Percentiles rank a stretch among this genome's conserved stretches.
phyloP scores from a whole-genome alignment of 2,113 vertebrate genomes.

The Ceyx margarethae region DNA sequence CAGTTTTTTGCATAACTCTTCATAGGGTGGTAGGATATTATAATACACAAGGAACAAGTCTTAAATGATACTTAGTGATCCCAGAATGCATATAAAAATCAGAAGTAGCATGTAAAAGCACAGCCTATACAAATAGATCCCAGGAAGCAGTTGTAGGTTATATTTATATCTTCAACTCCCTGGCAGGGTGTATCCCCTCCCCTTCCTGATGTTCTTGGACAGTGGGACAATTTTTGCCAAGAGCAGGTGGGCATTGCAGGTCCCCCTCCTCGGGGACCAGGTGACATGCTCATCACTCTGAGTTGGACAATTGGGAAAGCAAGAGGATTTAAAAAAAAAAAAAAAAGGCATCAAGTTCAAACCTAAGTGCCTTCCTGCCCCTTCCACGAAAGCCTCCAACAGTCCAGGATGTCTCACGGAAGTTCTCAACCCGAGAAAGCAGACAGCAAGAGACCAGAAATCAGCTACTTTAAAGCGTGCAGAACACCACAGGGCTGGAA shows the following conservation, averaged over 20 bases:
- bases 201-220: background rate
- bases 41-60: background rate
- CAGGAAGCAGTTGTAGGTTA: background rate
- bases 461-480: background rate
- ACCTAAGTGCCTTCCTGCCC: background rate
- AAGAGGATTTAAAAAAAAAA: background rate
- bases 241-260: rapidly evolving
- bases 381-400: background rate
- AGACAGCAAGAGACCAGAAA: background rate
- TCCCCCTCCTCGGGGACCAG: background rate
- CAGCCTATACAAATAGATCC: background rate
- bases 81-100: background rate
- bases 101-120: background rate
- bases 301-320: background rate
- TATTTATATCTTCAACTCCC: background rate
- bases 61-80: background rate
- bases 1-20: background rate
- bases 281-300: background rate
- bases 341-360: background rate
- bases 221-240: background rate
- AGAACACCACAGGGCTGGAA: background rate
- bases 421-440: background rate
- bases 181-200: background rate
- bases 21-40: background rate
- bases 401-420: background rate